Conservation (phyloP, 2,888 invertebrate species). For the Torymus texanus region DNA sequence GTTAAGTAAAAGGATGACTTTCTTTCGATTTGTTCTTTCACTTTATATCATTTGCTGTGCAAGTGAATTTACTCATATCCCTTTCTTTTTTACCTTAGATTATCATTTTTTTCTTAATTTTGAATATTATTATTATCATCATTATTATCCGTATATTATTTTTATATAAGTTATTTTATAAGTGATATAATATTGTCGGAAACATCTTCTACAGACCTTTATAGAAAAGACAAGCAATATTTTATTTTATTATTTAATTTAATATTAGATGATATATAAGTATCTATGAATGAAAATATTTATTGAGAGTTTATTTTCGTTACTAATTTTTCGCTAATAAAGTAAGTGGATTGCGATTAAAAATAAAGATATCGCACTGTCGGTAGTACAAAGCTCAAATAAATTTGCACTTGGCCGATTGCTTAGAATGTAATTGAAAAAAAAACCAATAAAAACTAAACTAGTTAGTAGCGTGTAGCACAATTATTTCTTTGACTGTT, state of each 20-base stretch:
- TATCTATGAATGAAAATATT: slow-evolving; percentile 3
- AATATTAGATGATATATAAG: not conserved
- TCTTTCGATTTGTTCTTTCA: slow-evolving; percentile 48
- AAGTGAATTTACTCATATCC: slow-evolving; percentile 60
- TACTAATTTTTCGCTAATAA: slow-evolving; percentile 10
- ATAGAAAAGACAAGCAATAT: slow-evolving; percentile 11
- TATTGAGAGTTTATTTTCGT: slow-evolving; percentile 9
- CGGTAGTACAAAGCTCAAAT: slow-evolving; percentile 45
- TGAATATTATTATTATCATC: slow-evolving; percentile 15
- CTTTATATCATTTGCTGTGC: slow-evolving; percentile 50
- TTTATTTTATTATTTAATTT: slow-evolving; percentile 30
- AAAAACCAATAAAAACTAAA: slow-evolving; percentile 9
- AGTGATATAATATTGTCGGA: too few relatives aligned
- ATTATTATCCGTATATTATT: not conserved
- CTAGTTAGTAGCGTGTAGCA: slow-evolving; percentile 22
- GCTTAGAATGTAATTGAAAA: slow-evolving; percentile 27
- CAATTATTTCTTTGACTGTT: slow-evolving; percentile 50
- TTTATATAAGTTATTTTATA: too few relatives aligned
- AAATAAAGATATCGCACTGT: slow-evolving; percentile 18
- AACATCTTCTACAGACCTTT: too few relatives aligned
- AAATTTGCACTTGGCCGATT: slow-evolving; percentile 42
- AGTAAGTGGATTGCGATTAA: slow-evolving; percentile 6
- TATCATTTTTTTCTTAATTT: slow-evolving; percentile 20
- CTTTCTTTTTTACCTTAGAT: slow-evolving; percentile 57
- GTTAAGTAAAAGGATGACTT: slow-evolving; percentile 68